Evolutionary conservation across 2,797 vertebrate species (phyloP).

Genomic region (Scolopax bukidnonensis): DNA sequence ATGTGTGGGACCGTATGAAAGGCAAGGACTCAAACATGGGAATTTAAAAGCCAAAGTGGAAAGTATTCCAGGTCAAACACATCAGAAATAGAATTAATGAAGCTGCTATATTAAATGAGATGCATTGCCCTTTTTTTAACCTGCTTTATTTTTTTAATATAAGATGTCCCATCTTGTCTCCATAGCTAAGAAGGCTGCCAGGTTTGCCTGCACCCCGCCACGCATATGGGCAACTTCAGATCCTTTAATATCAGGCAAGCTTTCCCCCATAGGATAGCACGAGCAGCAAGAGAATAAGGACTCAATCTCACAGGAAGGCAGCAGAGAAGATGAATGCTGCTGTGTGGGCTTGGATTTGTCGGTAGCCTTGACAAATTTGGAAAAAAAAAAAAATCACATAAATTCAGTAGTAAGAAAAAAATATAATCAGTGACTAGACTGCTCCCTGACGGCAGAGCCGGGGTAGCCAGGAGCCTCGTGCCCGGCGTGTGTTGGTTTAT

Average conservation of each 20-base stretch:
- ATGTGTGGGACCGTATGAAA: neutral
- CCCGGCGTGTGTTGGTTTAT: neutral
- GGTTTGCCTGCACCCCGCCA: neutral
- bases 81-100: slow-evolving; percentile 40
- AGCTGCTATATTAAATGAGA: neutral
- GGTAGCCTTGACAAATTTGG: neutral
- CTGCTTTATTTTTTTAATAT: neutral
- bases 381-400: neutral
- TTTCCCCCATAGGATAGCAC: neutral
- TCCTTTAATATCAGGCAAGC: neutral
- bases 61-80: slow-evolving; percentile 48
- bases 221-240: neutral
- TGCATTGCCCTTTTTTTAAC: neutral
- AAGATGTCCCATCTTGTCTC: neutral
- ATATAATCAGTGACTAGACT: neutral
- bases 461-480: neutral
- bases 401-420: neutral
- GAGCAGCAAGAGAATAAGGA: neutral
- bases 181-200: neutral
- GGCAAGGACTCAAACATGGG: neutral
- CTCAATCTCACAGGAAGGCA: neutral
- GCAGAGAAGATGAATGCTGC: neutral
- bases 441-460: neutral
- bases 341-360: neutral
- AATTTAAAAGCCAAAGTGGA: slow-evolving; percentile 23